Evolutionary conservation across 1,140 invertebrate genomes (phyloP).

Genomic region (Centruroides sculpturatus): DNA sequence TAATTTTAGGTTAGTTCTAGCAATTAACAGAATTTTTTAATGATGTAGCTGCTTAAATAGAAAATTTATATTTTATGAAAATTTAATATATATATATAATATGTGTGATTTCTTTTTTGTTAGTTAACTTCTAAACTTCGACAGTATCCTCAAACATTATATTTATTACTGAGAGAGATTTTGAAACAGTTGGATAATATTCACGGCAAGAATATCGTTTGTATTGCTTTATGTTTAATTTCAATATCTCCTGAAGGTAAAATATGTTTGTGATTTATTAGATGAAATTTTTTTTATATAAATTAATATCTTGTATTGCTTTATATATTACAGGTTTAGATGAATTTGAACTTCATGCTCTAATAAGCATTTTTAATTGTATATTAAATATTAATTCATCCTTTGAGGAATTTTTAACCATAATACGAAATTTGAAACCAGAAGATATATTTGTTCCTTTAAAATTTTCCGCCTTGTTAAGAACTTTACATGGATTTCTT

Average conservation of each 20-base stretch:
- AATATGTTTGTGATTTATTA: neutral
- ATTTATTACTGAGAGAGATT: slow-evolving; percentile 20
- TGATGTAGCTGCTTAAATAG: no score
- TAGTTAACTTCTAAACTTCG: slow-evolving; percentile 24
- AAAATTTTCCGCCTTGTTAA: neutral
- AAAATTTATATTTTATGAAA: no score
- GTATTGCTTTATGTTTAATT: slow-evolving; percentile 2
- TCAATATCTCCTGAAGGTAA: slow-evolving; percentile 11
- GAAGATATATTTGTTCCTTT: neutral
- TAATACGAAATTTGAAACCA: neutral
- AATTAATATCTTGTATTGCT: neutral
- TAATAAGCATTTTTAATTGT: slow-evolving; percentile 1
- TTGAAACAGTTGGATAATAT: slow-evolving; percentile 14
- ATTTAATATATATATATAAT: no score
- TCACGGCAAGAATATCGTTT: neutral
- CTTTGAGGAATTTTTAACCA: neutral
- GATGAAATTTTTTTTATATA: neutral
- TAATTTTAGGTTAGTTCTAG: no score
- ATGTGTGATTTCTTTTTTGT: no score
- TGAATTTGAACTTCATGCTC: slow-evolving; percentile 8
- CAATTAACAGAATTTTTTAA: no score
- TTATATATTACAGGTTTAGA: slow-evolving; percentile 6
- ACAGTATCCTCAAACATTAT: slow-evolving; percentile 1
- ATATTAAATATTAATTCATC: neutral
- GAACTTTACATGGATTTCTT: neutral